These are phyloP conservation scores for Xanthia togata DNA, from an alignment of 2,888 invertebrate species.

Conservation along the genomic window DNA sequence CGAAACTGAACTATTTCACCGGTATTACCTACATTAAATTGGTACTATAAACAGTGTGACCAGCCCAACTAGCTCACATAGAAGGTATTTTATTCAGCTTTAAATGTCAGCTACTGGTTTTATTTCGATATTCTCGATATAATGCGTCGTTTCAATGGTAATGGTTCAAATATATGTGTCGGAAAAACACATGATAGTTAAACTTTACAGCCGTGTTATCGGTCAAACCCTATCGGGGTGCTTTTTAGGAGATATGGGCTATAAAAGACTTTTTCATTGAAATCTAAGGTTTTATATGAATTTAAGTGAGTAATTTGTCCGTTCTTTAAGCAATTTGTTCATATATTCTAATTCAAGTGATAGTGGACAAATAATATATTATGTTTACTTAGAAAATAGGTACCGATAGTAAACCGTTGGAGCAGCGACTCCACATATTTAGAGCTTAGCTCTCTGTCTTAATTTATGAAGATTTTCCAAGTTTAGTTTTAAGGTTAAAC, in stretches of 20 bases:
- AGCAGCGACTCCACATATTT: neutral
- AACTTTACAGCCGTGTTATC: constrained; percentile 52
- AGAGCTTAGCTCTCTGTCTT: constrained; percentile 1
- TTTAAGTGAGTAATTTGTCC: neutral
- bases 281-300: constrained; percentile 19
- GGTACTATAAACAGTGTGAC: constrained; percentile 49
- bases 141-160: constrained; percentile 41
- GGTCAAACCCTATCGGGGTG: constrained; percentile 10
- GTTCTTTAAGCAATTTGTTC: neutral
- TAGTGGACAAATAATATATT: neutral
- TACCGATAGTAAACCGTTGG: neutral
- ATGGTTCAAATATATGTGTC: constrained; percentile 43
- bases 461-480: neutral
- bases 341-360: neutral
- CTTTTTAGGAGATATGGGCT: constrained; percentile 24
- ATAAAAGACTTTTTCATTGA: constrained; percentile 16
- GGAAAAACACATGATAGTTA: constrained; percentile 30
- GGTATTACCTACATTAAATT: constrained; percentile 52
- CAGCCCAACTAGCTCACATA: constrained; percentile 12
- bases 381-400: neutral
- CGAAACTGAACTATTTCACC: constrained; percentile 38
- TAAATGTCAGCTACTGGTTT: constrained; percentile 64
- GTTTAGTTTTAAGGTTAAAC: neutral
- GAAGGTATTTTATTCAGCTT: constrained; percentile 39
- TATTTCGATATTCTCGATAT: constrained; percentile 45